Base-by-base conservation (phyloP, 2,113 vertebrate genomes). In the Grus americana region DNA sequence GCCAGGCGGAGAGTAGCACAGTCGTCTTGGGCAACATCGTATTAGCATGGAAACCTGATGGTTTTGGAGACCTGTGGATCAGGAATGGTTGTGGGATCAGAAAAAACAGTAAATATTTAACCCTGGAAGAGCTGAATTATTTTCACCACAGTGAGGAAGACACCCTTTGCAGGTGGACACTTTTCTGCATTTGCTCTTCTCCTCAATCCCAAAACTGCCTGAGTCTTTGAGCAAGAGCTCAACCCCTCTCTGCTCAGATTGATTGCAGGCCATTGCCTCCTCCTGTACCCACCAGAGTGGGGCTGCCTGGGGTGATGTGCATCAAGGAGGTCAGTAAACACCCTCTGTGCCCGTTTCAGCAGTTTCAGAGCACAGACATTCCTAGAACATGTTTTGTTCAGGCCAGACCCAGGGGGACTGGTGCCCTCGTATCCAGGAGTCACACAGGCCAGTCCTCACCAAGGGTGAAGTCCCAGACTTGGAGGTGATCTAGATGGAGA, bases 201-300 rank as follows among this genome's bases (percentile, higher is more conserved):
- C 42, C 47, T 29, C 8, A 79, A 52, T 5, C 52, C 23, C 68
- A 27, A 15, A 75, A 44, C 15, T 36, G 5, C 12, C 18, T 8
- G 5, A 54, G 26, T 4, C n/a, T 72, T 20, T 34, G 40, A 75
- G 46, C 15, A 1, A 57, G 36, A 65, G n/a, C 44, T 75, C 86
- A 83, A 29, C 32, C 58, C 32, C 27, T 10, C 68, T 26, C 32
- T 59, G 46, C 46, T 36, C 46, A 12, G 55, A 5, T 3, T 67
- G 46, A 14, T 3, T 50, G 24, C 23, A 30, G 50, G 50, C 42
- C 52, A 26, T 30, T 74, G 57, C 18, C 24, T 47, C 15, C 57
- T 65, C 50, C 38, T 4, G 59, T 17, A 15, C 5, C 4, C 0
- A 0, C 23, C 36, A 55, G 18, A 36, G 40, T 5, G 3, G 44